phyloP scores from a whole-genome alignment of 2,113 vertebrate species.

The Tachuris rubrigastra region DNA sequence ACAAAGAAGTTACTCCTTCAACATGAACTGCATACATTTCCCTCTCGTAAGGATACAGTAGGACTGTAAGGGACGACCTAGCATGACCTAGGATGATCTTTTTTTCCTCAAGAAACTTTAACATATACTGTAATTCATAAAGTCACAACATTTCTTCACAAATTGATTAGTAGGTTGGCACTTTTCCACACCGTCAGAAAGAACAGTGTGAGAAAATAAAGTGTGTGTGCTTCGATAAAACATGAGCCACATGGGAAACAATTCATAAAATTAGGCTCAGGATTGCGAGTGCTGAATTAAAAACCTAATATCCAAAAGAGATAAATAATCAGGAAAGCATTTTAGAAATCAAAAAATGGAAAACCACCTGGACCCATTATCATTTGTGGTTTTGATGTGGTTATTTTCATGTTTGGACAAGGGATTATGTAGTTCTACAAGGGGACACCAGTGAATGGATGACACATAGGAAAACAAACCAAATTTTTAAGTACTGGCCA shows the following conservation, averaged over 20 bases:
- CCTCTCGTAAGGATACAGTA: neutral
- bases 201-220: neutral
- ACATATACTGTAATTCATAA: neutral
- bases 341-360: neutral
- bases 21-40: neutral
- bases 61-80: neutral
- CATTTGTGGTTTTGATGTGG: neutral
- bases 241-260: neutral
- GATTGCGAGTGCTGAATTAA: neutral
- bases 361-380: neutral
- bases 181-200: neutral
- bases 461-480: neutral
- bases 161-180: neutral
- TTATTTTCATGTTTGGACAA: neutral
- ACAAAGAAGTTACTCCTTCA: neutral
- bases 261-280: neutral
- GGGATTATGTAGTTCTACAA: accelerated
- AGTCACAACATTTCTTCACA: neutral
- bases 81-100: neutral
- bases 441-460: neutral
- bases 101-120: neutral
- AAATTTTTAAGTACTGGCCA: neutral
- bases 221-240: neutral
- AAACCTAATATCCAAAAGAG: neutral
- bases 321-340: neutral